Conservation (phyloP, 2,888 invertebrate genomes). For the Eupithecia exiguata region DNA sequence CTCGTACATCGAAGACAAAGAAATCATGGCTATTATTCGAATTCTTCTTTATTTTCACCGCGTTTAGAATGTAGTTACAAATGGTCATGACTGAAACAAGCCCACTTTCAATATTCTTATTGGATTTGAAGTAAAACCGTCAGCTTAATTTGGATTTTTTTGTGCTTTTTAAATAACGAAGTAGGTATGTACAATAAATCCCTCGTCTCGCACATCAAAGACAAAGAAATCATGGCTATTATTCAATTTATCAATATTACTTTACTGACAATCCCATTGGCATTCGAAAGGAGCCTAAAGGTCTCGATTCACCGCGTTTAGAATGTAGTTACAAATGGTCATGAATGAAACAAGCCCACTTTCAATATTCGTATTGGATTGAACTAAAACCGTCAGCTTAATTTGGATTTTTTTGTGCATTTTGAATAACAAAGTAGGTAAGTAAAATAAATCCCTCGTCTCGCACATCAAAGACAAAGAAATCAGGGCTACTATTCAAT, state of each 20-base stretch:
- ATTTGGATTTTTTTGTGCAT: background rate
- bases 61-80: too few species aligned
- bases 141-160: too few species aligned
- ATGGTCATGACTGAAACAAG: too few species aligned
- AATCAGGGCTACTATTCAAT: background rate
- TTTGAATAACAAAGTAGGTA: background rate
- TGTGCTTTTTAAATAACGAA: too few species aligned
- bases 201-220: background rate
- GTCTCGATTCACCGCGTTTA: conserved; percentile 40
- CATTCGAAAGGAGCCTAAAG: conserved; percentile 39
- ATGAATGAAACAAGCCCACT: background rate
- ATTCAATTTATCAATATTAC: background rate
- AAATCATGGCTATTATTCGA: too few species aligned
- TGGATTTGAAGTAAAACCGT: too few species aligned
- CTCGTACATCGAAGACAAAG: too few species aligned
- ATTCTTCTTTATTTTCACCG: too few species aligned
- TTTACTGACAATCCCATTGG: background rate
- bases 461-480: background rate
- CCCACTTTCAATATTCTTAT: too few species aligned
- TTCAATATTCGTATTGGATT: background rate
- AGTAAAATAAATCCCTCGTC: background rate
- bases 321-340: conserved; percentile 35
- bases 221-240: background rate
- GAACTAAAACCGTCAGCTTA: too few species aligned
- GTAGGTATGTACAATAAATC: too few species aligned